Conservation (phyloP, 2,113 vertebrate genomes). For the Motacilla tschutschensis region DNA sequence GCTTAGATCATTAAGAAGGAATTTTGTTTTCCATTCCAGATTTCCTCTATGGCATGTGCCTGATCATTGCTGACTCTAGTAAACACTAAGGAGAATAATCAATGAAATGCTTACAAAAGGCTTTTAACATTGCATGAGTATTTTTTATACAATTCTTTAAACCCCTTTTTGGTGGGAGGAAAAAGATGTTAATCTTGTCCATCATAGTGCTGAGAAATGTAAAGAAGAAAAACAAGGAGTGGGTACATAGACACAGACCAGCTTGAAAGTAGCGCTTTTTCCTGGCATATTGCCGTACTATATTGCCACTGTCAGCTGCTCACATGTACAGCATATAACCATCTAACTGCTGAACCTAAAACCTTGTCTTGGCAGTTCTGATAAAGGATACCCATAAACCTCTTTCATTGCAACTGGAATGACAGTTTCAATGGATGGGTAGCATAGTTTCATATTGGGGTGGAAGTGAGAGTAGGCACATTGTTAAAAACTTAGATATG, state of each 20-base stretch:
- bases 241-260: neutral
- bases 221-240: neutral
- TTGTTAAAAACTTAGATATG: neutral
- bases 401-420: neutral
- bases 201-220: neutral
- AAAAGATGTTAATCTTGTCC: neutral
- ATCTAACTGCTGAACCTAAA: neutral
- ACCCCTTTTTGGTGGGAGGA: neutral
- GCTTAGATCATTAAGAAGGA: neutral
- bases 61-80: neutral
- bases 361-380: neutral
- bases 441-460: accelerated
- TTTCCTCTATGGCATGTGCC: neutral
- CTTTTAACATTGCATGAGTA: neutral
- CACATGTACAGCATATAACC: neutral
- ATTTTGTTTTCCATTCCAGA: accelerated
- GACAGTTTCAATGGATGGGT: neutral
- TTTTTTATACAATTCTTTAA: neutral
- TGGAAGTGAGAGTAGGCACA: accelerated
- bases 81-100: neutral
- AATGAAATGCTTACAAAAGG: neutral
- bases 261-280: neutral
- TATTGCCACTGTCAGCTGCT: neutral
- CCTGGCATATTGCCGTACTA: neutral
- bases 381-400: neutral